These are phyloP conservation scores for Prostheceraeus crozeri DNA, from an alignment of 2,888 invertebrate species.

Conservation along the genomic window DNA sequence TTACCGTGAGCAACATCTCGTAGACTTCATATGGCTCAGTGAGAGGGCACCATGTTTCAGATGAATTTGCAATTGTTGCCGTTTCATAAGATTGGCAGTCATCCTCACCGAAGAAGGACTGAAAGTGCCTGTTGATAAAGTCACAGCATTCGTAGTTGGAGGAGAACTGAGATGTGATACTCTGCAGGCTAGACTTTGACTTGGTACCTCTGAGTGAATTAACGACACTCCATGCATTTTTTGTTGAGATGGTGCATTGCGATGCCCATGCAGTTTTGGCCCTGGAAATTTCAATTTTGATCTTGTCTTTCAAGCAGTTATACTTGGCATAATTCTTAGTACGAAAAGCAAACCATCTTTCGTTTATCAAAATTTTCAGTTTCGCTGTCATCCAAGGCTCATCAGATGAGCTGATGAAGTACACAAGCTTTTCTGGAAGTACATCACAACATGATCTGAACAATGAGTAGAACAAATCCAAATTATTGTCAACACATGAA, in stretches of 20 bases:
- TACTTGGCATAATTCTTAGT: background rate
- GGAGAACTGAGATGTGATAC: background rate
- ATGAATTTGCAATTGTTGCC: too few species aligned
- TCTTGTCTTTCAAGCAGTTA: conserved; percentile 2
- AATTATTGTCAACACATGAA: conserved; percentile 9
- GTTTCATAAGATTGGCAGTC: too few species aligned
- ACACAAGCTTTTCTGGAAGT: background rate
- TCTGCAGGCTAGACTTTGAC: background rate
- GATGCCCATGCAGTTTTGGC: conserved; percentile 16
- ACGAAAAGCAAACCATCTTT: conserved; percentile 12
- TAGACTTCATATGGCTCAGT: conserved; percentile 11
- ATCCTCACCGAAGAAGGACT: background rate
- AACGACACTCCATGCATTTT: conserved; percentile 1
- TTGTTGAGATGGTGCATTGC: conserved; percentile 10
- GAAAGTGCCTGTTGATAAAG: conserved; percentile 14
- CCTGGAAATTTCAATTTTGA: conserved; percentile 12
- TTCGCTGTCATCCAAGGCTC: conserved; percentile 7
- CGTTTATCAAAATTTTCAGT: conserved; percentile 11
- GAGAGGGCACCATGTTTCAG: conserved; percentile 15
- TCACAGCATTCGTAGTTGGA: background rate
- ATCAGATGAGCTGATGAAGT: conserved; percentile 6
- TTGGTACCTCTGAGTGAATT: background rate
- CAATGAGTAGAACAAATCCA: conserved; percentile 3
- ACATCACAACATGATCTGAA: background rate
- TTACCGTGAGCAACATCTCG: background rate